Conservation (phyloP, 2,797 vertebrate species). For the Spinus pinus region DNA sequence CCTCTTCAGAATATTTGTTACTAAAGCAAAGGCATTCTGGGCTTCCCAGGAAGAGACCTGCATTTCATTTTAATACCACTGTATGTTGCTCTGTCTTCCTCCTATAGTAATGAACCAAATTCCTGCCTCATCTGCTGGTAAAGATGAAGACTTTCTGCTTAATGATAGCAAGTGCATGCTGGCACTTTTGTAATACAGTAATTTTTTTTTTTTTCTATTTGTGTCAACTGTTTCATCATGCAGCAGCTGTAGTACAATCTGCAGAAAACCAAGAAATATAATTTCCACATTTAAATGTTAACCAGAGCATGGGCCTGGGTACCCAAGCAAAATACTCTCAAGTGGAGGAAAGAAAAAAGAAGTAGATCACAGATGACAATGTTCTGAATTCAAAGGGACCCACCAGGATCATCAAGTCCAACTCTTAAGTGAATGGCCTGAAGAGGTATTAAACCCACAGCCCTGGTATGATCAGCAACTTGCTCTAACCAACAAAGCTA, state of each 20-base stretch:
- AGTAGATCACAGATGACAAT: background rate
- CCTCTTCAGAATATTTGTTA: constrained; percentile 13
- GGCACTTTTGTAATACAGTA: background rate
- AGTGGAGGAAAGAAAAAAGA: background rate
- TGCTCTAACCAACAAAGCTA: background rate
- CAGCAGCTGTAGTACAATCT: background rate
- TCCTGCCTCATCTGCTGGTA: background rate
- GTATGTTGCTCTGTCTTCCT: background rate
- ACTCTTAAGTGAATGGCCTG: background rate
- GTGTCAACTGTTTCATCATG: background rate
- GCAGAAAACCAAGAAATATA: constrained; percentile 3
- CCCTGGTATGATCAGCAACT: too few relatives aligned
- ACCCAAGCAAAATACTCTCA: background rate
- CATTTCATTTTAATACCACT: constrained; percentile 32
- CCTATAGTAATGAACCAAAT: background rate
- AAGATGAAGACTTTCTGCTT: constrained; percentile 6
- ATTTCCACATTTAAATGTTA: constrained; percentile 13
- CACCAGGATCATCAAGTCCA: background rate
- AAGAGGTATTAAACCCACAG: background rate
- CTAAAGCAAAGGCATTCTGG: background rate
- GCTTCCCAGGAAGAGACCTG: background rate
- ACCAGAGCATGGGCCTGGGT: background rate
- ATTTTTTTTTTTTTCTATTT: background rate
- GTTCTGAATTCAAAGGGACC: background rate
- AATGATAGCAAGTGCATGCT: background rate